A percentile compares a stretch with the other conserved stretches of the same genome.
phyloP scores from a whole-genome alignment of 1,140 invertebrate genomes.

The Lamellibrachia luymesi region DNA sequence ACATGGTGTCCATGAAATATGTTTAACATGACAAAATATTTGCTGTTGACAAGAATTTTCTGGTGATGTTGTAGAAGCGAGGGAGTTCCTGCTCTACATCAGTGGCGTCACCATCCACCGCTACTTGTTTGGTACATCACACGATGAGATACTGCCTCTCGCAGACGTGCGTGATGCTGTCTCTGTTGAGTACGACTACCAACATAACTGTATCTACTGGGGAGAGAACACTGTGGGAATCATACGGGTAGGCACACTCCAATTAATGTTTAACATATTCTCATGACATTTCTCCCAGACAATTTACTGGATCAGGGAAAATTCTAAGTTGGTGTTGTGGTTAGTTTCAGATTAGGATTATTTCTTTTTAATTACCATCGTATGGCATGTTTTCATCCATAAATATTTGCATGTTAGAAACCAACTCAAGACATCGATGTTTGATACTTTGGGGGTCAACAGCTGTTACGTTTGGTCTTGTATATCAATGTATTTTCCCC shows the following conservation, averaged over 20 bases:
- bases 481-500: too few relatives aligned
- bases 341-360: background rate
- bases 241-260: slow-evolving; percentile 60
- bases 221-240: slow-evolving; percentile 31
- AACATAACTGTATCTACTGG: slow-evolving; percentile 41
- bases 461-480: too few relatives aligned
- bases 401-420: too few relatives aligned
- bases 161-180: slow-evolving; percentile 61
- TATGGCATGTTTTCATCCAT: too few relatives aligned
- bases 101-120: slow-evolving; percentile 73
- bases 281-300: too few relatives aligned
- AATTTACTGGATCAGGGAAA: too few relatives aligned
- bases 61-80: slow-evolving; percentile 35
- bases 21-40: too few relatives aligned
- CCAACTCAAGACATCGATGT: too few relatives aligned
- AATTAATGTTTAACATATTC: background rate
- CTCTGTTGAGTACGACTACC: slow-evolving; percentile 43
- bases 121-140: slow-evolving; percentile 64
- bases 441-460: too few relatives aligned
- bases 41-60: background rate
- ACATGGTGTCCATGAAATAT: too few relatives aligned
- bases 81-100: slow-evolving; percentile 77
- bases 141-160: slow-evolving; percentile 67
- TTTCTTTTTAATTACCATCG: background rate
- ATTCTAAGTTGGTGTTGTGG: background rate